Evolutionary conservation across 2,113 vertebrate species (phyloP).

Genomic region (Ramphastos sulfuratus): DNA sequence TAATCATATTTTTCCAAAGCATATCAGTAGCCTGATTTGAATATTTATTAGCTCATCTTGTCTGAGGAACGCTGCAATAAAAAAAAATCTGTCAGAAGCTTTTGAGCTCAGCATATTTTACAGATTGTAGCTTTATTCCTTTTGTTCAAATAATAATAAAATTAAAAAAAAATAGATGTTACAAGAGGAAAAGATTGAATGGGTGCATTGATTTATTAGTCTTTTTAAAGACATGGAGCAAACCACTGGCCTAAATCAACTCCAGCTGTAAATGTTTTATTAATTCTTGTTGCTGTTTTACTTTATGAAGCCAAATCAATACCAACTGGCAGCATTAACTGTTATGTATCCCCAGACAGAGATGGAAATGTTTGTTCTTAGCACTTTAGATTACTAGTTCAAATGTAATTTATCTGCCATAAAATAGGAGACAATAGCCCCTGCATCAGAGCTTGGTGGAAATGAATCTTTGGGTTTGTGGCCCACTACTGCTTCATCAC

Average conservation of each 20-base stretch:
- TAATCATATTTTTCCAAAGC: conserved; percentile 53
- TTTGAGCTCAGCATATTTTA: conserved; percentile 71
- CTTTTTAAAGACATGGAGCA: conserved; percentile 71
- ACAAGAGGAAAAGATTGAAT: conserved; percentile 64
- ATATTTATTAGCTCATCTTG: conserved; percentile 72
- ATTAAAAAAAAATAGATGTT: conserved; percentile 38
- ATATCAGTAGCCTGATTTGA: conserved; percentile 57
- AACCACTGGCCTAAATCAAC: conserved; percentile 72
- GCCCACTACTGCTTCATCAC: conserved; percentile 40
- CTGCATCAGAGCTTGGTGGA: neutral
- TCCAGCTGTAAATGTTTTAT: conserved; percentile 75
- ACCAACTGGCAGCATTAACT: conserved; percentile 62
- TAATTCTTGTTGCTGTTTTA: conserved; percentile 76
- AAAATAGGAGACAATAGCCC: conserved; percentile 45
- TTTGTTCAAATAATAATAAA: conserved; percentile 66
- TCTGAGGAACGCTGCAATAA: conserved; percentile 59
- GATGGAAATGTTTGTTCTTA: conserved; percentile 61
- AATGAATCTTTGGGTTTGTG: conserved; percentile 57
- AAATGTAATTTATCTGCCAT: conserved; percentile 55
- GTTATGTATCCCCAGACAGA: conserved; percentile 58
- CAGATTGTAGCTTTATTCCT: conserved; percentile 69
- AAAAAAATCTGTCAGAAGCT: conserved; percentile 62
- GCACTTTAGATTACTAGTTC: conserved; percentile 43
- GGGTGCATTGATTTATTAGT: conserved; percentile 74
- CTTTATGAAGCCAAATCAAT: conserved; percentile 75